Evolutionary conservation across 2,113 vertebrate species (phyloP), one percentile per base, ranked within the genome.

Genomic region (Plotosus lineatus): DNA sequence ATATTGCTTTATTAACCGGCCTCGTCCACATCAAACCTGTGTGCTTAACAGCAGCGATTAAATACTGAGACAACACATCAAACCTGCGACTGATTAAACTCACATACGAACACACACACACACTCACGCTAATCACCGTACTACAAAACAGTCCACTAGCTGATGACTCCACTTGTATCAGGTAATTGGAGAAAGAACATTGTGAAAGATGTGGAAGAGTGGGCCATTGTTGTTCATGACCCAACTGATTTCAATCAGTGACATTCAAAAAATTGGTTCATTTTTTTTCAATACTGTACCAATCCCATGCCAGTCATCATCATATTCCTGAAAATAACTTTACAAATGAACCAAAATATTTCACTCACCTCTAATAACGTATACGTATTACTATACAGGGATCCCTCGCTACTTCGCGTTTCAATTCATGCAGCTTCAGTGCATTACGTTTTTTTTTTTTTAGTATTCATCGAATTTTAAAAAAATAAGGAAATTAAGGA

Each of bases 11-110:
- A 92, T 92, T 93, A 93, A 91, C 90, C 90, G 48, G 75, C 87
- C 84, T 66, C 83, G 90, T 93, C 91, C 92, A 92, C 92, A 93
- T 93, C 93, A 93, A 91, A 93, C 91, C 90, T 69, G 84, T 91
- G 89, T 87, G 87, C 90, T 89, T 60, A 82, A 85, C 88, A 86
- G 86, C 80, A 84, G 88, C 90, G 91, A 93, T 93, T 90, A 91
- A 91, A 92, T 89, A 87, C 87, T 84, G 89, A 92, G 92, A 93
- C 91, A 91, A 91, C 90, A 89, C 92, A 93, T 93, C 91, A 93
- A 92, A 92, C 91, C 89, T 86, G 86, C 89, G 90, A 89, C 86
- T 92, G 91, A 93, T 93, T 92, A 93, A 91, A 91, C 85, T 86
- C 68, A 31, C 53, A 77, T 17, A 19, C 60, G 2, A 9, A 40